Evolutionary conservation across 2,888 invertebrate genomes (phyloP), one percentile per base, ranked within the genome.

Genomic region (Cryptocephalus moraei): DNA sequence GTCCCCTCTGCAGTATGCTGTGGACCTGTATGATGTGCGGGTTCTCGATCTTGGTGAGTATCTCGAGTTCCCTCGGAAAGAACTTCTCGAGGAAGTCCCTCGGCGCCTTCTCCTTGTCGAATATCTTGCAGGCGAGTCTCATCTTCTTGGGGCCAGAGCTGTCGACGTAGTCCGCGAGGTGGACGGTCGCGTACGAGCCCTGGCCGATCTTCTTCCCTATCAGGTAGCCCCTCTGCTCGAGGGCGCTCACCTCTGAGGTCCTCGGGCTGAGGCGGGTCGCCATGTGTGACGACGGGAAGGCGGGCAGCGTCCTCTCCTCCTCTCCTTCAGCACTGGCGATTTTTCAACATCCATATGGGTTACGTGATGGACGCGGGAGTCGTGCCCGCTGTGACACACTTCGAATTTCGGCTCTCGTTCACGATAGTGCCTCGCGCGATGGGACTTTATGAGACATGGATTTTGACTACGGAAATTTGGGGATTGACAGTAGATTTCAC

Each of bases 101-200:
- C 8, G 91, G 91, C 41, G 91, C 91, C 70, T 88, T 88, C 58
- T 84, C 83, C 64, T 90, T 89, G 66, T 92, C 90, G 63, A 93
- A 91, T 64, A 94, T 88, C 72, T 94, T 94, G 70, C 90, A 91
- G 22, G 90, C 91, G 48, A 91, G 75, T 62, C 82, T 81, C 74
- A 86, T 81, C 61, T 80, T 81, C 66, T 82, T 84, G 31, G 80
- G 77, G 51, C 79, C 83, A 48, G 78, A 74, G 33, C 79, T 79
- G 70, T 88, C 86, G 57, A 82, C 79, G 73, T 85, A 85, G 65
- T 88, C 82, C 61, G 92, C 90, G 56, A 88, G 78, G 62, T 91
- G 90, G 33, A 93, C 93, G 44, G 88, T 89, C 52, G 91, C 91
- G 69, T 91, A 91, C 14, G 90, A 90, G 50, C 92, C 92, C 75